A percentile compares a stretch with the other conserved stretches of the same genome.
Conservation (phyloP, 2,113 vertebrate species). For the Origma solitaria region DNA sequence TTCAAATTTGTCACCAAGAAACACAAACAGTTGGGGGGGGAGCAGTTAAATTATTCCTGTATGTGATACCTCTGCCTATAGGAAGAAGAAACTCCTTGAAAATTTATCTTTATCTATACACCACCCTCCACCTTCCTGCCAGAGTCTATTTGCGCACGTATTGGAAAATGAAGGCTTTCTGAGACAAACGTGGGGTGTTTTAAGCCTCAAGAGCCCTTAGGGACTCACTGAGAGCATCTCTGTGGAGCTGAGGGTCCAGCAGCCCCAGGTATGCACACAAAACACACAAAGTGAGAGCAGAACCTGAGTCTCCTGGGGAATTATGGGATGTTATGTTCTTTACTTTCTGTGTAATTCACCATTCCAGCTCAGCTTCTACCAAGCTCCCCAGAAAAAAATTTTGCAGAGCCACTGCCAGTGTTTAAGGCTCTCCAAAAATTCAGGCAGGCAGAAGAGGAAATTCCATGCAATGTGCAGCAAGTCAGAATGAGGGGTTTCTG, state of each 20-base stretch:
- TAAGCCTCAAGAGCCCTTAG: neutral
- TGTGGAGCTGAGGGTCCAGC: neutral
- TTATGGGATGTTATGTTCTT: neutral
- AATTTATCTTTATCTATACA: neutral
- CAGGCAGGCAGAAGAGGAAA: constrained; percentile 52
- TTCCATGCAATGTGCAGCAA: neutral
- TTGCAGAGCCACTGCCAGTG: neutral
- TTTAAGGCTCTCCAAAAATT: constrained; percentile 21
- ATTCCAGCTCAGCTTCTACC: neutral
- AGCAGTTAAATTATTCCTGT: neutral
- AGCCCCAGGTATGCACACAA: neutral
- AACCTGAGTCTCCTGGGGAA: neutral
- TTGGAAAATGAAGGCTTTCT: neutral
- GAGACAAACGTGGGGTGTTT: neutral
- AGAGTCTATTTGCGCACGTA: neutral
- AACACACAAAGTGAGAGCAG: neutral
- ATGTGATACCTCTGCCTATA: neutral
- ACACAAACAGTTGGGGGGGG: neutral
- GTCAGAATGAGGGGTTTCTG: neutral
- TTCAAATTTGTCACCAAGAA: neutral
- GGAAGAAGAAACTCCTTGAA: neutral
- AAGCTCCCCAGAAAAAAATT: neutral
- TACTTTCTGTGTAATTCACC: neutral
- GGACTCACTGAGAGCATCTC: neutral
- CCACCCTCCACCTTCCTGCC: neutral